phyloP scores from a whole-genome alignment of 53 echinoderm and acorn worm genomes.

The Stichopus horrens region DNA sequence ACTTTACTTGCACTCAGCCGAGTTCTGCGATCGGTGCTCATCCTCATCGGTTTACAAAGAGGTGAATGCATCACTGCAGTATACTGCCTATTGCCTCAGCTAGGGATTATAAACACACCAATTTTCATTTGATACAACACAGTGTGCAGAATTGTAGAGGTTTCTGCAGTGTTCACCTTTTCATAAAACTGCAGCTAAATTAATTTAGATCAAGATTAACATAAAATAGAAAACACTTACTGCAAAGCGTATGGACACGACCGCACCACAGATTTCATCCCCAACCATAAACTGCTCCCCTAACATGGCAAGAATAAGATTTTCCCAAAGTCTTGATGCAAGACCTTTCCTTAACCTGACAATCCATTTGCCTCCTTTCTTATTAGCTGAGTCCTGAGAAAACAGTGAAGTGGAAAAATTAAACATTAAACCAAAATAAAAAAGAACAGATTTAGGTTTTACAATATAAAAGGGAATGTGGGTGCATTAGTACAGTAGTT shows the following conservation, averaged over 20 bases:
- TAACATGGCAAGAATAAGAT: constrained; percentile 93
- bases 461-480: too few relatives aligned
- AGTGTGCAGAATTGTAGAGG: too few relatives aligned
- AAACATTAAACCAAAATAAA: too few relatives aligned
- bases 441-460: too few relatives aligned
- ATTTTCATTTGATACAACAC: too few relatives aligned
- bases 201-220: neutral
- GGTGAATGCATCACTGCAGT: too few relatives aligned
- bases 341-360: constrained; percentile 92
- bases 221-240: constrained; percentile 55
- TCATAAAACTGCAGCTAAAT: neutral
- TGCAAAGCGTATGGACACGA: constrained; percentile 94
- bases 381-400: constrained; percentile 90
- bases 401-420: neutral
- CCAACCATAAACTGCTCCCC: constrained; percentile 99
- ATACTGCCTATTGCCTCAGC: too few relatives aligned
- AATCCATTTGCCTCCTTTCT: constrained; percentile 97
- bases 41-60: too few relatives aligned
- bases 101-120: too few relatives aligned
- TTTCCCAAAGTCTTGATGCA: constrained; percentile 96
- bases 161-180: neutral
- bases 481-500: too few relatives aligned
- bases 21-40: too few relatives aligned
- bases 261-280: constrained; percentile 98
- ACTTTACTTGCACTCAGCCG: too few relatives aligned